Conservation (phyloP, 1,140 invertebrate genomes). For the Macrosteles quadrilineatus region DNA sequence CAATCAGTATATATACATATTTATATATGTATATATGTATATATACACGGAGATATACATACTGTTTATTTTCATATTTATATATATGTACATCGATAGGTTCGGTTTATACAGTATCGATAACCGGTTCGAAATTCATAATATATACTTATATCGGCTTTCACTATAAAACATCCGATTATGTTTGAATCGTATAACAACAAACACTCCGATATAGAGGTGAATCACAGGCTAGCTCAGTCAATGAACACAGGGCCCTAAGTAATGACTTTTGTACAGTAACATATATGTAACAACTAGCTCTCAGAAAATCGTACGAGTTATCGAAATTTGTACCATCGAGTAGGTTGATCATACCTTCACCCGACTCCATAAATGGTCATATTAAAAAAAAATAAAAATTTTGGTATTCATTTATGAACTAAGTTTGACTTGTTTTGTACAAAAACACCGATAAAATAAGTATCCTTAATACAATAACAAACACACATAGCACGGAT, state of each 20-base stretch:
- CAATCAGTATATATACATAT: neutral
- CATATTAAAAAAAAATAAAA: constrained; percentile 8
- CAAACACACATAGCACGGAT: neutral
- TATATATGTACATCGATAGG: neutral
- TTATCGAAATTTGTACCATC: constrained; percentile 10
- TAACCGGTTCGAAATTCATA: neutral
- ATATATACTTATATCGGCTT: neutral
- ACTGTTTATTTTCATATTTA: constrained; percentile 7
- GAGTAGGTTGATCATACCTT: neutral
- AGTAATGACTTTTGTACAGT: constrained; percentile 4
- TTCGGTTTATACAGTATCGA: neutral
- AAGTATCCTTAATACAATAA: neutral
- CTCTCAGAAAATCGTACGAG: constrained; percentile 1
- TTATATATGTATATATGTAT: constrained; percentile 9
- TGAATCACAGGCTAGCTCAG: constrained; percentile 27
- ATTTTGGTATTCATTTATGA: neutral
- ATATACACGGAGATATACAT: neutral
- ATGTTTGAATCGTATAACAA: constrained; percentile 1
- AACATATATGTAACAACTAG: constrained; percentile 3
- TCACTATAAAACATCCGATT: neutral
- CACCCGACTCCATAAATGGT: neutral
- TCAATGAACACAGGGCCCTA: constrained; percentile 23
- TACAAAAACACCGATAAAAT: neutral
- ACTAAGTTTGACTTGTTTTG: neutral
- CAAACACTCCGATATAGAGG: neutral